Conservation (phyloP, 2,797 vertebrate genomes). For the Poecile montanus region DNA sequence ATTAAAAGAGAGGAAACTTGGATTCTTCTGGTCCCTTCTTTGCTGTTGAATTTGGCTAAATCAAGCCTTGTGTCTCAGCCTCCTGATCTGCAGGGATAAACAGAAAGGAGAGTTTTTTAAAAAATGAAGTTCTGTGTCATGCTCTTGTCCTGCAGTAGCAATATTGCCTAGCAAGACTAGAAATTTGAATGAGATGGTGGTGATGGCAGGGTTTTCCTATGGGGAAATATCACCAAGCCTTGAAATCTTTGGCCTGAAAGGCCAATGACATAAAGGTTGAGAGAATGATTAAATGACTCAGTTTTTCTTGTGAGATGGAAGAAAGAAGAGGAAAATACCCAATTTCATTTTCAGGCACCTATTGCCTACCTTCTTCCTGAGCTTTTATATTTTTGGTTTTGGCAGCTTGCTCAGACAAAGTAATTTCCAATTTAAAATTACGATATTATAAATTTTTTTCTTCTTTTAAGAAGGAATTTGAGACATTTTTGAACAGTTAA, state of each 20-base stretch:
- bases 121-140: not conserved
- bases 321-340: not conserved
- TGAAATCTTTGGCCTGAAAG: not conserved
- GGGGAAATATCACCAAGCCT: not conserved
- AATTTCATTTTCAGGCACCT: not conserved
- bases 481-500: not conserved
- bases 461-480: not conserved
- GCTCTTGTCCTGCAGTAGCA: not conserved
- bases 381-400: not conserved
- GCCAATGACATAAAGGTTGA: not conserved
- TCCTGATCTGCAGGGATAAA: not conserved
- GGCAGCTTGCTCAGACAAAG: not conserved
- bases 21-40: not conserved
- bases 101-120: accelerated
- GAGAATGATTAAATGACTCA: not conserved
- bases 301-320: not conserved
- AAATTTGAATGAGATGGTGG: not conserved
- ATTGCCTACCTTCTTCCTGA: not conserved
- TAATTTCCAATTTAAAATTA: not conserved
- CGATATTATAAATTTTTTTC: not conserved
- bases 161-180: not conserved
- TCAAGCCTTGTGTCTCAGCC: not conserved
- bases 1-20: not conserved
- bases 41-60: not conserved
- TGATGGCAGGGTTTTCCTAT: not conserved